Conservation (phyloP, 2,113 vertebrate genomes). For the Fulica atra region DNA sequence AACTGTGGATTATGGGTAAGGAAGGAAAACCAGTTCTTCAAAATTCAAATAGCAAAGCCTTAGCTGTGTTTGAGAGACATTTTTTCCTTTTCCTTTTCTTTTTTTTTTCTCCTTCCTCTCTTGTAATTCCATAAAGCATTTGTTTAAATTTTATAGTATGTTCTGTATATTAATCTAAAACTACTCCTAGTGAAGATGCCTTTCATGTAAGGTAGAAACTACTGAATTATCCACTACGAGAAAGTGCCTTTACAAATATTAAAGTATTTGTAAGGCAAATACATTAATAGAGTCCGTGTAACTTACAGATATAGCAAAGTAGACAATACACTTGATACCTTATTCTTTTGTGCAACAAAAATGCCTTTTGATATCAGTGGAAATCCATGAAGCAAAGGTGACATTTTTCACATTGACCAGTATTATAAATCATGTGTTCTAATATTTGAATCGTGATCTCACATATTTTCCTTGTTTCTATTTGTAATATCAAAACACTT, state of each 20-base stretch:
- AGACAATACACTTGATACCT: background rate
- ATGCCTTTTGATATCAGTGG: background rate
- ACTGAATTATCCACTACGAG: background rate
- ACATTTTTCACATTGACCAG: background rate
- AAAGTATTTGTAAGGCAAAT: no score
- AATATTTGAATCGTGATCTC: background rate
- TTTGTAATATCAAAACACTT: background rate
- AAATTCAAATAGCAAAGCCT: background rate
- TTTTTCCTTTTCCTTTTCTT: background rate
- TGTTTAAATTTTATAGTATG: background rate
- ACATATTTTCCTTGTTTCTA: background rate
- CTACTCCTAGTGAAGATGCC: background rate
- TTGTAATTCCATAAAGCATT: background rate
- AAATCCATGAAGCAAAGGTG: background rate
- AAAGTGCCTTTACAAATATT: no score
- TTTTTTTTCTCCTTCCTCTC: rapidly evolving
- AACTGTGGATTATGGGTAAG: background rate
- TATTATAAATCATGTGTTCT: background rate
- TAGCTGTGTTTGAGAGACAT: background rate
- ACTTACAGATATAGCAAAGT: background rate
- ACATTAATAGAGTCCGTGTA: background rate
- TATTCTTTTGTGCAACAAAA: background rate
- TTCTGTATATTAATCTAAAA: background rate
- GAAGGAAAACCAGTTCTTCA: background rate
- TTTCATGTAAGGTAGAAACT: background rate